Evolutionary conservation across 2,888 invertebrate genomes (phyloP), one percentile per base, ranked within the genome.

Genomic region (Suillia variegata): DNA sequence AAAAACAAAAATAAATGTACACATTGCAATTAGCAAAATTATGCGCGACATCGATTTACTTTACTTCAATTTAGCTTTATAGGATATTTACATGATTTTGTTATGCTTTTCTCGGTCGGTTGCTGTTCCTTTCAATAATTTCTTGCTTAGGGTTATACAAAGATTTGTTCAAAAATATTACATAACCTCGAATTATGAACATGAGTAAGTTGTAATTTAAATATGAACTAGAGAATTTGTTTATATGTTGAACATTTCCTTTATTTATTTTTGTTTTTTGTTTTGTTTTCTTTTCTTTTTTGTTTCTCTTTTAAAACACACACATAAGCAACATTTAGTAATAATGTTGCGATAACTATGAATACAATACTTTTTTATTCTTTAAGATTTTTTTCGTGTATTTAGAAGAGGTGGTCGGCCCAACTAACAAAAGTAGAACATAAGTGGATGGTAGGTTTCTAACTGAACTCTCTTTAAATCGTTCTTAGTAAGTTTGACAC

Each of bases 391-490:
- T n/a, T 21, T 45, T 34, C 18, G 47, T 48, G 12, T 31, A 55
- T 26, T 31, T 54, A 49, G 45, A 59, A 57, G 52, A 61, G 60
- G 57, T 45, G 54, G 26, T 54, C 56, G 56, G 62, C 54, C 60
- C 68, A 70, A 70, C 62, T 17, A n/a, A n/a, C n/a, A n/a, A n/a
- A n/a, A n/a, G n/a, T n/a, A n/a, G n/a, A n/a, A n/a, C n/a, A n/a
- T n/a, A n/a, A n/a, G n/a, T n/a, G n/a, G n/a, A n/a, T n/a, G n/a
- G n/a, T n/a, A n/a, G n/a, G n/a, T n/a, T n/a, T n/a, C n/a, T n/a
- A n/a, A n/a, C n/a, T n/a, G n/a, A n/a, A n/a, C n/a, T n/a, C n/a
- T n/a, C n/a, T n/a, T n/a, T n/a, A n/a, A n/a, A n/a, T n/a, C n/a
- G n/a, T n/a, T n/a, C n/a, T n/a, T n/a, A n/a, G n/a, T n/a, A n/a